Percentiles rank a stretch among this genome's conserved stretches.
These are phyloP conservation scores for Suillia variegata DNA, from an alignment of 2,888 invertebrate genomes.

Conservation along the genomic window DNA sequence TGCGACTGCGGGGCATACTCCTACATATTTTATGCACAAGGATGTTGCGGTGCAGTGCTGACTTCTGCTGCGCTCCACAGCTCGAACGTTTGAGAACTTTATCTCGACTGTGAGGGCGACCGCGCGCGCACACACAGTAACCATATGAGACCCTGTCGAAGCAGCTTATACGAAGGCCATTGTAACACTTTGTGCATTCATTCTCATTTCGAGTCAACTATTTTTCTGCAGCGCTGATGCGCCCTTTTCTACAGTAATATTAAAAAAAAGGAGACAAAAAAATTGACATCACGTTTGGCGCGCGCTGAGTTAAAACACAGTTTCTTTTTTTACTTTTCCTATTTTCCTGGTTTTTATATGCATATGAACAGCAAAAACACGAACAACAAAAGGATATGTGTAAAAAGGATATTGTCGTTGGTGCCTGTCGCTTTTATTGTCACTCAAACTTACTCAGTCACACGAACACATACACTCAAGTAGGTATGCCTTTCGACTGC, in stretches of 20 bases:
- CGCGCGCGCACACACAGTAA: not conserved
- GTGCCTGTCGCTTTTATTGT: not conserved
- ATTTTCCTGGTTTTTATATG: not conserved
- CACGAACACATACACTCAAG: not conserved
- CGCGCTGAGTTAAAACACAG: no score
- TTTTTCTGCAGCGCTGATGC: no score
- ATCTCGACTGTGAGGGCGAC: not conserved
- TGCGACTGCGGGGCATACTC: not conserved
- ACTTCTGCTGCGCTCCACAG: not conserved
- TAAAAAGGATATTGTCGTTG: not conserved
- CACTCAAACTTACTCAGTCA: not conserved
- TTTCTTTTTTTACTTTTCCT: no score
- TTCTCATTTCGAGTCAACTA: no score
- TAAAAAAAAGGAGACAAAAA: no score
- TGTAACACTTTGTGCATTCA: no score
- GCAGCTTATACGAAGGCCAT: no score
- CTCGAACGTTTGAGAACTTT: not conserved
- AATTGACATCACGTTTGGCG: no score
- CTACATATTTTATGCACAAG: not conserved
- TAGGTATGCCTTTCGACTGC: no score
- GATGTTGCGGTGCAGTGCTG: not conserved
- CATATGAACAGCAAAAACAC: not conserved
- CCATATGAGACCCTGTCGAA: no score
- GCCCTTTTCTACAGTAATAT: no score
- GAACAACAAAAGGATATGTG: not conserved